These are phyloP conservation scores for Phrynocephalus forsythii DNA, from an alignment of 2,797 vertebrate genomes.

Conservation along the genomic window DNA sequence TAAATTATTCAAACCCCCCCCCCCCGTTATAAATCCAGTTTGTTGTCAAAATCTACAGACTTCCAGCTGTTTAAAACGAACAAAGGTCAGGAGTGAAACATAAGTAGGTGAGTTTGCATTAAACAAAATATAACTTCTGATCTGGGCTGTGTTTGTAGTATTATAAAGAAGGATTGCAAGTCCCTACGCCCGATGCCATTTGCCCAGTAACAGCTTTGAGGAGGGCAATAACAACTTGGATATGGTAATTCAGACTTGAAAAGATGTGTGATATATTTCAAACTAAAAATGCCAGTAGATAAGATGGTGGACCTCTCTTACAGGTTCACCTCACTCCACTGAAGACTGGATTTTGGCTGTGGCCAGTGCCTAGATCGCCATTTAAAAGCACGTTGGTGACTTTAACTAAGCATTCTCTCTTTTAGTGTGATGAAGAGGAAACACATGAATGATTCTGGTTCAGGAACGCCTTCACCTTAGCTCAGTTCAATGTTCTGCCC, in stretches of 20 bases:
- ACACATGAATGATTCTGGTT: not conserved
- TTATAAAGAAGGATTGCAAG: not conserved
- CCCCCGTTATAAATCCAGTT: no score
- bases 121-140: not conserved
- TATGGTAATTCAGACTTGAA: not conserved
- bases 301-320: not conserved
- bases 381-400: not conserved
- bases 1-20: no score
- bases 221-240: not conserved
- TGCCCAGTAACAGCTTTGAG: not conserved
- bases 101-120: not conserved
- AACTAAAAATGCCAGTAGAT: not conserved
- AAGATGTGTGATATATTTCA: no score
- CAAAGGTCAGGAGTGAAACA: not conserved
- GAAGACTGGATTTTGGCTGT: not conserved
- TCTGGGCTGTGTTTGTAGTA: not conserved
- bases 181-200: not conserved
- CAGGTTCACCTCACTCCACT: not conserved
- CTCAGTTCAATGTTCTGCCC: no score
- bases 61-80: no score
- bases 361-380: not conserved
- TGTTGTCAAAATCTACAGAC: no score
- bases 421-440: not conserved
- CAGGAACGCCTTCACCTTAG: no score
- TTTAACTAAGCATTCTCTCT: not conserved